phyloP scores from a whole-genome alignment of 2,113 vertebrate genomes.

The Myotis brandtii region DNA sequence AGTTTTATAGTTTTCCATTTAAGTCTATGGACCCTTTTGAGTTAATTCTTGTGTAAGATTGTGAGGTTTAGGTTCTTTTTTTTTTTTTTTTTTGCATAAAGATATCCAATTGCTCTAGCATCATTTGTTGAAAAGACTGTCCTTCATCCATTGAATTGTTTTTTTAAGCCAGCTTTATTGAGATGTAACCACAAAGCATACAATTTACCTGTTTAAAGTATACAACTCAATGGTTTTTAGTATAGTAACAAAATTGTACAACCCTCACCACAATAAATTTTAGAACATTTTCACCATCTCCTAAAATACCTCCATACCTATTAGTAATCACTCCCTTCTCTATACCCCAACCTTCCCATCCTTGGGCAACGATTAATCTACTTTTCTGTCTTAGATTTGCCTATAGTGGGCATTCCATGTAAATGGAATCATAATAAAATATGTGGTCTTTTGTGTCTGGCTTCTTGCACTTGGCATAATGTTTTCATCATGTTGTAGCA shows the following conservation, averaged over 20 bases:
- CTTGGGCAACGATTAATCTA: background rate
- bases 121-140: background rate
- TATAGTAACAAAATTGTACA: background rate
- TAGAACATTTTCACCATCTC: background rate
- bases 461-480: background rate
- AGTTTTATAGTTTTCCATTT: background rate
- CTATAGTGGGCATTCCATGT: background rate
- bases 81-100: background rate
- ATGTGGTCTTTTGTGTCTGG: background rate
- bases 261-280: background rate
- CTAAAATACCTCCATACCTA: background rate
- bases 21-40: background rate
- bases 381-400: conserved; percentile 21
- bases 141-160: background rate
- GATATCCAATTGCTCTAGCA: background rate
- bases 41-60: background rate
- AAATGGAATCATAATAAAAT: background rate
- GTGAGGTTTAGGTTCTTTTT: background rate
- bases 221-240: background rate
- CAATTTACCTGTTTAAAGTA: no score
- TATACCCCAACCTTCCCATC: background rate
- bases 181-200: background rate
- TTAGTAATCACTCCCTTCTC: background rate
- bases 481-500: background rate
- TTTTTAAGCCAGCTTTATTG: background rate